These are phyloP conservation scores for Heliconius hortense DNA, from an alignment of 2,888 invertebrate genomes.

Conservation along the genomic window DNA sequence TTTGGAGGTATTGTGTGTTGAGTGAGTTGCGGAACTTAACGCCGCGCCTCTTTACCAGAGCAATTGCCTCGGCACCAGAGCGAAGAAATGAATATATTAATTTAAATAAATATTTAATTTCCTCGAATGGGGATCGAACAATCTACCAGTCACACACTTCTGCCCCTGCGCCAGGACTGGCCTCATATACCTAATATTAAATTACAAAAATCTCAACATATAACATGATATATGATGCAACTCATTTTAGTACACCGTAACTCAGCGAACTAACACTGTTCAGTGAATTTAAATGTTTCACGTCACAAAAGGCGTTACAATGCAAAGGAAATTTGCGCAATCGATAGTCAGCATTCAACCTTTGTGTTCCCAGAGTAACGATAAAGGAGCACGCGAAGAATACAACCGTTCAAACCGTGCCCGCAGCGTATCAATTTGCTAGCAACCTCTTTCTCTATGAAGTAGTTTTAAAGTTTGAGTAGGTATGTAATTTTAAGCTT, in stretches of 20 bases:
- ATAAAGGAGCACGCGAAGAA: conserved; percentile 33
- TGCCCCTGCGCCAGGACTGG: too few species aligned
- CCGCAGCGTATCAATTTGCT: conserved; percentile 27
- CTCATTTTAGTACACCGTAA: conserved; percentile 1
- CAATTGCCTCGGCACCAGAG: too few species aligned
- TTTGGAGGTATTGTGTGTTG: too few species aligned
- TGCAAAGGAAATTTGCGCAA: conserved; percentile 42
- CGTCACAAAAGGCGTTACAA: conserved; percentile 38
- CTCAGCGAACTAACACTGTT: conserved; percentile 21
- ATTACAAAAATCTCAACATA: not conserved
- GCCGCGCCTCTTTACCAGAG: too few species aligned
- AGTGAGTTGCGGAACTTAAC: too few species aligned
- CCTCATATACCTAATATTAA: not conserved
- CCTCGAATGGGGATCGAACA: too few species aligned
- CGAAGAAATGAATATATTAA: too few species aligned
- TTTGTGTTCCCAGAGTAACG: conserved; percentile 33
- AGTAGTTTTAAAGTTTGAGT: conserved; percentile 21
- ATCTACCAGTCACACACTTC: too few species aligned
- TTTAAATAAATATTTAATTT: too few species aligned
- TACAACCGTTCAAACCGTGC: conserved; percentile 30
- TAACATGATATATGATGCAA: not conserved
- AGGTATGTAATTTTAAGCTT: conserved; percentile 16
- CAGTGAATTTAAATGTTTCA: conserved; percentile 32
- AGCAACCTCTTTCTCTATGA: conserved; percentile 22
- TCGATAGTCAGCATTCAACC: conserved; percentile 39